phyloP scores from a whole-genome alignment of 2,888 invertebrate species.

The Lochmaea crataegi region DNA sequence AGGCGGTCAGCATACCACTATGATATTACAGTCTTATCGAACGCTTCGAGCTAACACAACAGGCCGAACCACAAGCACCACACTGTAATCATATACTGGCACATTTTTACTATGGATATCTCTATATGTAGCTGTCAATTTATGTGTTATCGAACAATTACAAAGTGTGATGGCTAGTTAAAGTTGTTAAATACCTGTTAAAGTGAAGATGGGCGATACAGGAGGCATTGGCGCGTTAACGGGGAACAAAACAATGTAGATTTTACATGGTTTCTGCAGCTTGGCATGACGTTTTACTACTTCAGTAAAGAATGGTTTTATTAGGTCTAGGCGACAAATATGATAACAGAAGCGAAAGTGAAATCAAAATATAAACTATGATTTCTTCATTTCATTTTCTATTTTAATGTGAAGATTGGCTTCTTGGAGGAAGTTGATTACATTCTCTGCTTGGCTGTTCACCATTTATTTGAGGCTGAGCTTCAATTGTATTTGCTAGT shows the following conservation, averaged over 20 bases:
- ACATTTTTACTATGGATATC: constrained; percentile 59
- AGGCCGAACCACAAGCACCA: constrained; percentile 45
- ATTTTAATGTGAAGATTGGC: no score
- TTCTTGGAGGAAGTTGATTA: no score
- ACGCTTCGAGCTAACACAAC: constrained; percentile 44
- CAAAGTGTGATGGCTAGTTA: constrained; percentile 62
- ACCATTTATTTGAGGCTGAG: no score
- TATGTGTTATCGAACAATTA: constrained; percentile 64
- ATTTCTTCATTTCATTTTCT: background rate
- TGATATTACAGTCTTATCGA: constrained; percentile 58
- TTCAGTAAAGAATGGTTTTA: background rate
- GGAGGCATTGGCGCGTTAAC: constrained; percentile 26
- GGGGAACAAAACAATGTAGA: constrained; percentile 17
- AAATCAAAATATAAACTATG: background rate
- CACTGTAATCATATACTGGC: constrained; percentile 57
- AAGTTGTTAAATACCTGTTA: constrained; percentile 64
- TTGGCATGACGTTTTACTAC: constrained; percentile 13
- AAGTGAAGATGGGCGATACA: constrained; percentile 57
- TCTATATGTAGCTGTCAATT: constrained; percentile 64
- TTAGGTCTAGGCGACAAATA: background rate
- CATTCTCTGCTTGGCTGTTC: no score
- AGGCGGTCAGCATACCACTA: constrained; percentile 56
- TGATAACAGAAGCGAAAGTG: background rate
- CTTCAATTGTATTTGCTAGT: no score
- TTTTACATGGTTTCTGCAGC: constrained; percentile 6